Evolutionary conservation across 2,888 invertebrate species (phyloP).

Genomic region (Smittia sp.): DNA sequence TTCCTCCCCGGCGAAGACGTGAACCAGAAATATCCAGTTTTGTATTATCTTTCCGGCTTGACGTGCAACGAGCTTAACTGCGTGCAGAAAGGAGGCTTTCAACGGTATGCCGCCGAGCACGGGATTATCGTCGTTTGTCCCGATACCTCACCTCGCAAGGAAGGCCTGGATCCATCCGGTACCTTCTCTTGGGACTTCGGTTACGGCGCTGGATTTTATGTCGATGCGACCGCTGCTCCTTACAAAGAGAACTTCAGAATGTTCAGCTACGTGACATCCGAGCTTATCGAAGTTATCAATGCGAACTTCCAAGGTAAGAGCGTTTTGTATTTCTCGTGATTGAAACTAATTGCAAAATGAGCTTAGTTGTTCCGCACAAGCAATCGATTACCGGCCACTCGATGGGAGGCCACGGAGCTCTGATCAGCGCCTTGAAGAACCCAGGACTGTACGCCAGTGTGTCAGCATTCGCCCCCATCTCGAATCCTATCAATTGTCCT

Average conservation of each 20-base stretch:
- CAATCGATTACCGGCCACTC: constrained; percentile 47
- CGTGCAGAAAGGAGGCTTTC: constrained; percentile 92
- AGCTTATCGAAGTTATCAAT: constrained; percentile 73
- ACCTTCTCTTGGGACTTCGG: constrained; percentile 82
- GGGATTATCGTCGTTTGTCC: constrained; percentile 82
- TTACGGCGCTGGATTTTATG: constrained; percentile 91
- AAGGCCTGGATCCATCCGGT: constrained; percentile 78
- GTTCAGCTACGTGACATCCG: constrained; percentile 90
- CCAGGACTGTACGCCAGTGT: constrained; percentile 84
- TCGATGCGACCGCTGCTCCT: constrained; percentile 86
- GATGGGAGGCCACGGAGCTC: constrained; percentile 98
- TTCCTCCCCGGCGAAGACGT: constrained; percentile 75
- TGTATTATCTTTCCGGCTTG: constrained; percentile 90
- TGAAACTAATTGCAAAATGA: constrained; percentile 65
- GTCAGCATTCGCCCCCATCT: constrained; percentile 94
- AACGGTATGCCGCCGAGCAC: constrained; percentile 56
- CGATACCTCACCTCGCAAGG: constrained; percentile 92
- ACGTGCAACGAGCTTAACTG: constrained; percentile 96
- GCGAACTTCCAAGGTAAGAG: constrained; percentile 68
- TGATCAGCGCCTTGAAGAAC: constrained; percentile 85
- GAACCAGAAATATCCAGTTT: constrained; percentile 71
- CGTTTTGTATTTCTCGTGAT: too few species aligned
- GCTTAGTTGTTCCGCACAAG: constrained; percentile 15
- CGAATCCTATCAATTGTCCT: constrained; percentile 77
- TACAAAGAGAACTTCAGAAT: constrained; percentile 93